These are phyloP conservation scores for Microplitis manilae DNA, from an alignment of 2,888 invertebrate genomes.

Conservation along the genomic window DNA sequence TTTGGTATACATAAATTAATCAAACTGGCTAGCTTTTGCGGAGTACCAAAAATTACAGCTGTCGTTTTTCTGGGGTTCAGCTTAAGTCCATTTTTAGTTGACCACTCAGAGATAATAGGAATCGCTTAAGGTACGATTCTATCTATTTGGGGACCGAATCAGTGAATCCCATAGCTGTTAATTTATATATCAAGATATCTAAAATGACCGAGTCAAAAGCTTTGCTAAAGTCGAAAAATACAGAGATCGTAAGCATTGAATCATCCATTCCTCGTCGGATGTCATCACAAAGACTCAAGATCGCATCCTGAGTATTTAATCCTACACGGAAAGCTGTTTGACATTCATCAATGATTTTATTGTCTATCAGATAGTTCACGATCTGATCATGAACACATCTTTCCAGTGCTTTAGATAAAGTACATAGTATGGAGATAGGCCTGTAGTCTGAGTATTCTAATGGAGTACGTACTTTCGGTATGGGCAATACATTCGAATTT, in stretches of 20 bases:
- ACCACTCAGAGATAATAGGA: not conserved
- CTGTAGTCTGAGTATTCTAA: slow-evolving; percentile 22
- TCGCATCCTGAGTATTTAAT: slow-evolving; percentile 8
- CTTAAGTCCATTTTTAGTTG: not conserved
- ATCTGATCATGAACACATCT: slow-evolving; percentile 18
- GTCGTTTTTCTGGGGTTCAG: slow-evolving; percentile 23
- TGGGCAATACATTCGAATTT: not conserved
- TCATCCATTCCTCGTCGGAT: slow-evolving; percentile 17
- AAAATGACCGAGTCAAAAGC: slow-evolving; percentile 36
- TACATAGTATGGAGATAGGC: slow-evolving; percentile 31
- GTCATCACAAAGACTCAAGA: slow-evolving; percentile 22
- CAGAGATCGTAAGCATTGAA: slow-evolving; percentile 6
- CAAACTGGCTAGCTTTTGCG: not conserved
- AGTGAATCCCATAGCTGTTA: slow-evolving; percentile 6
- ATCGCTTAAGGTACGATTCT: slow-evolving; percentile 21
- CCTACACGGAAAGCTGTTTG: slow-evolving; percentile 16
- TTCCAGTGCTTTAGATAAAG: slow-evolving; percentile 21
- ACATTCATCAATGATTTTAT: not conserved
- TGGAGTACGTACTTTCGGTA: slow-evolving; percentile 6
- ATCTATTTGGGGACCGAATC: not conserved
- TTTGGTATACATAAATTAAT: not conserved
- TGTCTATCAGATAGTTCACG: not conserved
- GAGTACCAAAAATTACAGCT: slow-evolving; percentile 16
- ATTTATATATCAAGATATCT: not conserved
- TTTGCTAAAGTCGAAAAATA: slow-evolving; percentile 40